Evolutionary conservation across 2,888 invertebrate species (phyloP).

Genomic region (Holacanthella duospinosa): DNA sequence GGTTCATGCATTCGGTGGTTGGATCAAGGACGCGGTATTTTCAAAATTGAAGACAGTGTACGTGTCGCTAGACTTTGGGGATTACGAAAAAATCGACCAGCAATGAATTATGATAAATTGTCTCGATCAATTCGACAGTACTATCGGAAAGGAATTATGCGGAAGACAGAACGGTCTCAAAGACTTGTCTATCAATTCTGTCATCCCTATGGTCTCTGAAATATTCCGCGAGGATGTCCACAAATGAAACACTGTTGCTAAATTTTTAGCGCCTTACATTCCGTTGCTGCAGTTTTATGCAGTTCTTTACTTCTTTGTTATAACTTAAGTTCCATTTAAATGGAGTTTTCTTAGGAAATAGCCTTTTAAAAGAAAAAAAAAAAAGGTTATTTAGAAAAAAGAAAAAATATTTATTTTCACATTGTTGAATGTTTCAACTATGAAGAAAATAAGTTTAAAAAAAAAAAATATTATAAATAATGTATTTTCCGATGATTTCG

Average conservation of each 20-base stretch:
- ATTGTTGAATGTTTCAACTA: too few species aligned
- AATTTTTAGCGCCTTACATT: conserved; percentile 37
- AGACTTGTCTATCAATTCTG: conserved; percentile 98
- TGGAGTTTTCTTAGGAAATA: too few species aligned
- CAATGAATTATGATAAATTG: conserved; percentile 99
- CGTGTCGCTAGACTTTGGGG: conserved; percentile 97
- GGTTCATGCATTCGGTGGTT: conserved; percentile 95
- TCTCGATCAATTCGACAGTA: conserved; percentile 95
- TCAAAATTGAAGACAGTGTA: conserved; percentile 98
- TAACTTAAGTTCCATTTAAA: too few species aligned
- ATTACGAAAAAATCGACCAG: conserved; percentile 91
- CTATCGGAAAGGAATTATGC: conserved; percentile 99
- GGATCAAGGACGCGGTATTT: conserved; percentile 84
- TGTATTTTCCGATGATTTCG: too few species aligned
- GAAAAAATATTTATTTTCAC: too few species aligned
- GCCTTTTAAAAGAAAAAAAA: too few species aligned
- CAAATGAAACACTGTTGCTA: conserved; percentile 38
- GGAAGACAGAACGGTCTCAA: conserved; percentile 96
- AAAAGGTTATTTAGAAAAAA: too few species aligned
- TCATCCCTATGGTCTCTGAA: conserved; percentile 73
- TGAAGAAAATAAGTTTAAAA: too few species aligned
- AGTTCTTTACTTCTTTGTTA: conserved; percentile 20
- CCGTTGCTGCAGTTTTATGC: conserved; percentile 39
- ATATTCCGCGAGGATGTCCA: conserved; percentile 31
- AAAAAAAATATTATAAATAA: too few species aligned